Conservation (phyloP, 2,888 invertebrate genomes). For the Heteromurus nitidus region DNA sequence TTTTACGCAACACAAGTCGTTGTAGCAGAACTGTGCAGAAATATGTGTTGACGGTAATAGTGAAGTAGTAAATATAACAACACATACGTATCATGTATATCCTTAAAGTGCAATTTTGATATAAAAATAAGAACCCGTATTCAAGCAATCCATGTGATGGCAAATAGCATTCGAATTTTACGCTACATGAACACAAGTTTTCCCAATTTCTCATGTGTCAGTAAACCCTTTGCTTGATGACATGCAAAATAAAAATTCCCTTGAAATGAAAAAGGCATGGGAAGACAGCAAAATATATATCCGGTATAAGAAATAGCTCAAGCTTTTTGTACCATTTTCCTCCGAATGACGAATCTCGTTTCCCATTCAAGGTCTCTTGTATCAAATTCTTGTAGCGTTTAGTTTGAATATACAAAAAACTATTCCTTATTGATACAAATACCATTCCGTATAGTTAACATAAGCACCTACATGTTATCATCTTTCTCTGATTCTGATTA, state of each 20-base stretch:
- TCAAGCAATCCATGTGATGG: slow-evolving; percentile 27
- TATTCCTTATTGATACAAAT: too few species aligned
- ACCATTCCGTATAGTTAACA: too few species aligned
- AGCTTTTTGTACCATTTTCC: too few species aligned
- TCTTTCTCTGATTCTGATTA: too few species aligned
- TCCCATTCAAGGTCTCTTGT: too few species aligned
- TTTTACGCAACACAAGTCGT: too few species aligned
- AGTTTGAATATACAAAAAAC: too few species aligned
- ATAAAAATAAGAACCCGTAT: slow-evolving; percentile 6
- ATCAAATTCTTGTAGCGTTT: too few species aligned
- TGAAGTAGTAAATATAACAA: not conserved
- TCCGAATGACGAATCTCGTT: too few species aligned
- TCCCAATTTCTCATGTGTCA: slow-evolving; percentile 66
- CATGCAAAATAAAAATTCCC: slow-evolving; percentile 58
- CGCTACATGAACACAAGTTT: slow-evolving; percentile 60
- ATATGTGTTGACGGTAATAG: too few species aligned
- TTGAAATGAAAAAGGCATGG: slow-evolving; percentile 31
- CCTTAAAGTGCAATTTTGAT: not conserved
- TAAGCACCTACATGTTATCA: too few species aligned
- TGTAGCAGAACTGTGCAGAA: not conserved
- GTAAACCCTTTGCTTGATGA: slow-evolving; percentile 52
- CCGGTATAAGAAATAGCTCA: not conserved
- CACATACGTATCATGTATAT: not conserved
- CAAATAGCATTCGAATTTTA: slow-evolving; percentile 59
- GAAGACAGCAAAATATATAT: not conserved